Conservation (phyloP, 2,797 vertebrate species). For the Pitangus sulphuratus region DNA sequence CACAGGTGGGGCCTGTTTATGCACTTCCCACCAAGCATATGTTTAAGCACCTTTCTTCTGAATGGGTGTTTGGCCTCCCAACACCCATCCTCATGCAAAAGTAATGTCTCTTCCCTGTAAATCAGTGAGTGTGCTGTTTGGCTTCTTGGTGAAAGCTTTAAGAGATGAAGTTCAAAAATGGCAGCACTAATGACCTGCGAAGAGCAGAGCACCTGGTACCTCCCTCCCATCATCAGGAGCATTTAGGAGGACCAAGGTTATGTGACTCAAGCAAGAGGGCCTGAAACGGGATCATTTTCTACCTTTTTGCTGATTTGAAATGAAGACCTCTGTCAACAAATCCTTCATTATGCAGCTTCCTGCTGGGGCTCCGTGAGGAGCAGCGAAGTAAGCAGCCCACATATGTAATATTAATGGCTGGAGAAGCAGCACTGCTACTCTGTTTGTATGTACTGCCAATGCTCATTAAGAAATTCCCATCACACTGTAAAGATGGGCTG, state of each 20-base stretch:
- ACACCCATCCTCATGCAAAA: not conserved
- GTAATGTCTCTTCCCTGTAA: not conserved
- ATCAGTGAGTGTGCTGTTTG: not conserved
- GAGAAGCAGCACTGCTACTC: not conserved
- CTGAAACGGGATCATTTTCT: not conserved
- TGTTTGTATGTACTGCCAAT: conserved; percentile 17
- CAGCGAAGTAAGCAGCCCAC: conserved; percentile 10
- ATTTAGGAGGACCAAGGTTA: not conserved
- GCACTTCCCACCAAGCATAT: not conserved
- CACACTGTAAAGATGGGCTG: not conserved
- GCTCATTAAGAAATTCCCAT: not conserved
- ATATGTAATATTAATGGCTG: conserved; percentile 45
- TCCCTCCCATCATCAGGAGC: rapidly evolving
- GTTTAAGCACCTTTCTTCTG: not conserved
- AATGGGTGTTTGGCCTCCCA: not conserved
- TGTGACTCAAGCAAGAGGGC: not conserved
- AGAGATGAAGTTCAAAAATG: not conserved
- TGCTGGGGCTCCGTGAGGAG: not conserved
- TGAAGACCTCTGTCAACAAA: conserved; percentile 35
- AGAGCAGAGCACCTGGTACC: not conserved
- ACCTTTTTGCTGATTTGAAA: not conserved
- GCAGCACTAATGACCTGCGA: not conserved
- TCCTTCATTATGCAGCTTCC: conserved; percentile 45
- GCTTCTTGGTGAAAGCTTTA: not conserved
- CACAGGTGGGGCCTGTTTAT: not conserved